Evolutionary conservation across 2,113 vertebrate species (phyloP).

Genomic region (Gnathonemus echidnorhynchus): DNA sequence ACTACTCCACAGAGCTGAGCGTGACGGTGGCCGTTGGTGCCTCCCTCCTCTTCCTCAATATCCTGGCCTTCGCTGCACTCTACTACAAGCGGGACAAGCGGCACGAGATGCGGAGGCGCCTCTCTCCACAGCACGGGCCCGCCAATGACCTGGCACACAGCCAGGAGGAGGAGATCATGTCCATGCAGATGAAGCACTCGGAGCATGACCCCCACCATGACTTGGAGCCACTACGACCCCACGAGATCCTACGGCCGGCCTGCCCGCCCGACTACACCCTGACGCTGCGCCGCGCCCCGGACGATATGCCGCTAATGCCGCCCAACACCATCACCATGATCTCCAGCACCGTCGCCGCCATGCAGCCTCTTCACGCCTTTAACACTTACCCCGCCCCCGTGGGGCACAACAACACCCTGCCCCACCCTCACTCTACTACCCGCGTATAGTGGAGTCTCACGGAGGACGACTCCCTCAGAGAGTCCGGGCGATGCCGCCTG

Average conservation of each 20-base stretch:
- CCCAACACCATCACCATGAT: constrained; percentile 89
- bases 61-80: constrained; percentile 83
- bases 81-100: constrained; percentile 89
- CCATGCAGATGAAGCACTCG: constrained; percentile 78
- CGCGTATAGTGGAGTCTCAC: constrained; percentile 72
- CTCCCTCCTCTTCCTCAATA: constrained; percentile 87
- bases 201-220: constrained; percentile 73
- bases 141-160: constrained; percentile 77
- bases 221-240: constrained; percentile 73
- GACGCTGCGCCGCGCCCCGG: constrained; percentile 79
- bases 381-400: constrained; percentile 74
- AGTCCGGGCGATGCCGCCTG: constrained; percentile 38
- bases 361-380: constrained; percentile 81
- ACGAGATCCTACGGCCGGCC: constrained; percentile 76
- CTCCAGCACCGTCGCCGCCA: constrained; percentile 75
- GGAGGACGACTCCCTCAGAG: constrained; percentile 43
- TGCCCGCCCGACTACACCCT: constrained; percentile 87
- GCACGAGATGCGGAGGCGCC: constrained; percentile 74
- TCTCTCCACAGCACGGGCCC: constrained; percentile 71
- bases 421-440: constrained; percentile 87
- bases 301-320: constrained; percentile 80
- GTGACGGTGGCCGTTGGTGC: constrained; percentile 85
- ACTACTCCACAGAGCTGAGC: constrained; percentile 85
- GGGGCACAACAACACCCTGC: constrained; percentile 80
- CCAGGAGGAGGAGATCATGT: constrained; percentile 87